These are phyloP conservation scores for Myanophis thanlyinensis DNA, from an alignment of 2,113 vertebrate genomes.

Conservation along the genomic window DNA sequence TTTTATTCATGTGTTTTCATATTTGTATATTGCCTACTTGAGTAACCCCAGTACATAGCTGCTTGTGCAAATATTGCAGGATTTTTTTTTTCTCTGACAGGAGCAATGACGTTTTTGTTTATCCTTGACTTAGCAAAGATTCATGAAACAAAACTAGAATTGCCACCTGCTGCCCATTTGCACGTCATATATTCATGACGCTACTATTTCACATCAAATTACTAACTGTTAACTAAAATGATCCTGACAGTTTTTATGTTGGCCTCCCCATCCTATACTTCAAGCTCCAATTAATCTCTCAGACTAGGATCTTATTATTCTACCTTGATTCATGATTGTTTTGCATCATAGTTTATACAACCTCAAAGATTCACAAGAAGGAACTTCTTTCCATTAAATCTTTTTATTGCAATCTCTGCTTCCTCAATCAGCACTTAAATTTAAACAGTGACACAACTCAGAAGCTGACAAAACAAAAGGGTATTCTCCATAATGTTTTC, in stretches of 20 bases:
- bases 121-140: constrained; percentile 64
- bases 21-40: neutral
- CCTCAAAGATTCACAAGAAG: constrained; percentile 15
- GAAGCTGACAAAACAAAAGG: constrained; percentile 24
- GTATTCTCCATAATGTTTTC: constrained; percentile 20
- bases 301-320: neutral
- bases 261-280: constrained; percentile 41
- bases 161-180: constrained; percentile 63
- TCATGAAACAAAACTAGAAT: constrained; percentile 65
- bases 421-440: constrained; percentile 53
- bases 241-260: constrained; percentile 54
- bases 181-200: constrained; percentile 63
- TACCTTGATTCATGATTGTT: constrained; percentile 45
- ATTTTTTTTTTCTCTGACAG: constrained; percentile 18
- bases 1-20: neutral
- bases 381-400: constrained; percentile 41
- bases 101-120: constrained; percentile 41
- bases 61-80: constrained; percentile 18
- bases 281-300: constrained; percentile 59
- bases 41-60: neutral
- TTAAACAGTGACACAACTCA: constrained; percentile 18
- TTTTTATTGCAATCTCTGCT: constrained; percentile 50
- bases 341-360: constrained; percentile 37
- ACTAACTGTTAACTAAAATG: constrained; percentile 48
- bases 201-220: constrained; percentile 60